Conservation (phyloP, 2,113 vertebrate genomes). For the Phalacrocorax aristotelis region DNA sequence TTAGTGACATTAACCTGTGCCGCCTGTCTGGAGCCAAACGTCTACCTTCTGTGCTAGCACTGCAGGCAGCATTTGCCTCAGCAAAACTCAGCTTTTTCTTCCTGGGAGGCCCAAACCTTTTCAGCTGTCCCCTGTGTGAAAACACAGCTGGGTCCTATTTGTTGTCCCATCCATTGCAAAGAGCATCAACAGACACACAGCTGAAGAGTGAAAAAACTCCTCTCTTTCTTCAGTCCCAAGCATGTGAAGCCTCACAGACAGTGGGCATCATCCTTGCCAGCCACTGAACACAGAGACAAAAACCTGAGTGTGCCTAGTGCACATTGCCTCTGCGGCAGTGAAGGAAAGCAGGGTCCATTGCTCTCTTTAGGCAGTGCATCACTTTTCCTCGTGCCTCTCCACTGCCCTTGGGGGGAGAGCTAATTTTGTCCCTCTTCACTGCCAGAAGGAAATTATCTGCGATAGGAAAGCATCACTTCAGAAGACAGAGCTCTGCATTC, state of each 20-base stretch:
- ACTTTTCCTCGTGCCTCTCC: neutral
- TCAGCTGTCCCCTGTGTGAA: neutral
- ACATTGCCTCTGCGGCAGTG: too few relatives aligned
- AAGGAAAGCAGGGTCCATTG: too few relatives aligned
- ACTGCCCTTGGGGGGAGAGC: too few relatives aligned
- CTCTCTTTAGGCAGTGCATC: neutral
- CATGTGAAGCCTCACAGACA: neutral
- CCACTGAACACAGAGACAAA: fast-evolving
- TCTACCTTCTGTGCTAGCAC: neutral
- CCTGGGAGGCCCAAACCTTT: neutral
- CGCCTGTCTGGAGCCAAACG: conserved; percentile 26
- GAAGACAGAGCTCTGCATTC: neutral
- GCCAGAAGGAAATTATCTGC: neutral
- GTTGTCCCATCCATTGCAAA: neutral
- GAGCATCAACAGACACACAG: neutral
- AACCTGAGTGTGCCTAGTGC: neutral
- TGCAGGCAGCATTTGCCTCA: neutral
- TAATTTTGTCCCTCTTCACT: neutral
- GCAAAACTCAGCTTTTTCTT: neutral
- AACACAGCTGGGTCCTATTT: neutral
- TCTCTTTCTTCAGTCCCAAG: neutral
- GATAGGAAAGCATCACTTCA: neutral
- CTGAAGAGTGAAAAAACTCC: neutral
- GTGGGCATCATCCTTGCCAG: neutral
- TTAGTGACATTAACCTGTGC: conserved; percentile 44